Percentiles rank a stretch among this genome's conserved stretches.
phyloP scores from a whole-genome alignment of 2,113 vertebrate species.

The Ramphastos sulfuratus region DNA sequence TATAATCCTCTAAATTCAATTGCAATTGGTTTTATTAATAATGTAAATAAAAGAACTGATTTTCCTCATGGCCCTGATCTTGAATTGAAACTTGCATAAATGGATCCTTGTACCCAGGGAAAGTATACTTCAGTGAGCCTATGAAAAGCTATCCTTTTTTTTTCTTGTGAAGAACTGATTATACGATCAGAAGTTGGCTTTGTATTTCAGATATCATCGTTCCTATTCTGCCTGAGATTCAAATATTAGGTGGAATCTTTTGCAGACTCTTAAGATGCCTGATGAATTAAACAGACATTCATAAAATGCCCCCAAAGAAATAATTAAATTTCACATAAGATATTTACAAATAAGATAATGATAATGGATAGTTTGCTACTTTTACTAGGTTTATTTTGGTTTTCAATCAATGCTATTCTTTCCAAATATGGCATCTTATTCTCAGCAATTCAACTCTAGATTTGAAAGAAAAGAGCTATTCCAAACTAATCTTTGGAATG shows the following conservation, averaged over 20 bases:
- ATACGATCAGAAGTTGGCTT: not conserved
- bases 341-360: not conserved
- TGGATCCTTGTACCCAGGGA: not conserved
- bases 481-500: not conserved
- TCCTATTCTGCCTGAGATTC: not conserved
- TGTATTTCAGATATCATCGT: not conserved
- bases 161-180: not conserved
- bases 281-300: not conserved
- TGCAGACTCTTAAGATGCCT: not conserved
- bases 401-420: not conserved
- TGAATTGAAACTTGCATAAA: not conserved
- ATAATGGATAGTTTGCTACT: not conserved
- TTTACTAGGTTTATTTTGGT: not conserved
- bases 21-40: not conserved
- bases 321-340: not conserved
- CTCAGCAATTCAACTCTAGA: not conserved
- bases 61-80: not conserved
- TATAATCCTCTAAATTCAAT: not conserved
- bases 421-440: not conserved
- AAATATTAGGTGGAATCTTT: not conserved
- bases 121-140: not conserved
- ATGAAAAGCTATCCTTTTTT: not conserved
- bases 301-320: not conserved
- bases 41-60: not conserved
- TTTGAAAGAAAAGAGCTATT: not conserved